phyloP scores from a whole-genome alignment of 2,888 invertebrate species.

The Boloria euphrosyne region DNA sequence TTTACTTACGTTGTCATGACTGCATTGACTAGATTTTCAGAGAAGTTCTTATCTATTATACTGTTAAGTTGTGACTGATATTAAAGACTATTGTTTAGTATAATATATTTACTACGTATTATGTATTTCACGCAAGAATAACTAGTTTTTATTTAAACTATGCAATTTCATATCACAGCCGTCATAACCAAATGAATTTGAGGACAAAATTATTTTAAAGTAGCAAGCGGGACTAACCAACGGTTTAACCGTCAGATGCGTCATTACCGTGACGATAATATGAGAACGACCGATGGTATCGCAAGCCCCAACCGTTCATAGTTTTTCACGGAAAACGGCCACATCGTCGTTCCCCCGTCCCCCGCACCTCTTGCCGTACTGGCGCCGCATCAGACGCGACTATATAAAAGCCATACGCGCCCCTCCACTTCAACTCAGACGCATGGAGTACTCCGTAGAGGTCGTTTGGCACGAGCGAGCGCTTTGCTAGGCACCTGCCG shows the following conservation, averaged over 20 bases:
- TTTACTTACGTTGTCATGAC: constrained; percentile 35
- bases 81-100: not conserved
- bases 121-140: constrained; percentile 47
- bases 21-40: constrained; percentile 25
- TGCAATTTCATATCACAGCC: constrained; percentile 58
- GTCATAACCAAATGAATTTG: constrained; percentile 43
- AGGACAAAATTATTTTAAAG: constrained; percentile 46
- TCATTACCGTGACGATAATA: constrained; percentile 62
- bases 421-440: constrained; percentile 80
- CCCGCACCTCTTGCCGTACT: constrained; percentile 49
- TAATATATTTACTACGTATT: not conserved
- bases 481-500: constrained; percentile 84
- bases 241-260: constrained; percentile 66
- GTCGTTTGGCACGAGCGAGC: constrained; percentile 84
- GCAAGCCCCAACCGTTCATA: constrained; percentile 58
- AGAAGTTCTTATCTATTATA: constrained; percentile 17
- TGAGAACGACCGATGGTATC: constrained; percentile 61
- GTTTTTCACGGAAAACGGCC: constrained; percentile 80
- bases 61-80: constrained; percentile 5
- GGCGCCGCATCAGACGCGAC: constrained; percentile 68
- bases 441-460: constrained; percentile 84
- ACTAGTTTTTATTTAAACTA: constrained; percentile 12
- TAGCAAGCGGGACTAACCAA: constrained; percentile 62
- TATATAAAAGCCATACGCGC: constrained; percentile 75
- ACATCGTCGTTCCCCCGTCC: constrained; percentile 57